phyloP scores from a whole-genome alignment of 2,888 invertebrate species.

The Agriopis marginaria region DNA sequence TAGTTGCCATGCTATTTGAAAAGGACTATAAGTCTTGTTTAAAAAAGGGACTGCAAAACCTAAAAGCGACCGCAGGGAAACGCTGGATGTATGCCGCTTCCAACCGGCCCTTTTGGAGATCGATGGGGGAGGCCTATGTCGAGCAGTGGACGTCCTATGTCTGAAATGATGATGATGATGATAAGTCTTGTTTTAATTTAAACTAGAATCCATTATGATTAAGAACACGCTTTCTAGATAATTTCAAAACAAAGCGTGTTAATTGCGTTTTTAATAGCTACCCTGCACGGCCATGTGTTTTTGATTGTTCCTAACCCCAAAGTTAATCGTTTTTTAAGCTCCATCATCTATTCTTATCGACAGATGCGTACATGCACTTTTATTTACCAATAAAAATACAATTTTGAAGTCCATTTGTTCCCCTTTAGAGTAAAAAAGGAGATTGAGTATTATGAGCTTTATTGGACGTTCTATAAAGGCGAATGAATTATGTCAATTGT shows the following conservation, averaged over 20 bases:
- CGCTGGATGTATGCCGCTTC: too few species aligned
- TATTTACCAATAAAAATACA: slow-evolving; percentile 33
- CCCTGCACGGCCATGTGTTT: slow-evolving; percentile 35
- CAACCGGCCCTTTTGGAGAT: too few species aligned
- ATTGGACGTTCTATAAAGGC: not conserved
- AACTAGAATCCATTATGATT: slow-evolving; percentile 26
- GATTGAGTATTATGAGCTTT: not conserved
- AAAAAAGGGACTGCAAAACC: too few species aligned
- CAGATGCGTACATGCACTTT: slow-evolving; percentile 35
- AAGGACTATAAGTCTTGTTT: too few species aligned
- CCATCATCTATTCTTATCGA: slow-evolving; percentile 37
- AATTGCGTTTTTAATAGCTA: slow-evolving; percentile 28
- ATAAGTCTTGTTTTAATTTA: too few species aligned
- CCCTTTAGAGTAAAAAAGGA: not conserved
- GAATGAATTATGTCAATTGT: not conserved
- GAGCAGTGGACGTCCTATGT: too few species aligned
- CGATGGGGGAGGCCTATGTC: too few species aligned
- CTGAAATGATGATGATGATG: too few species aligned
- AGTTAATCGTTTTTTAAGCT: slow-evolving; percentile 40
- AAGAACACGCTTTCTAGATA: slow-evolving; percentile 28
- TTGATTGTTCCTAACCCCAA: slow-evolving; percentile 33
- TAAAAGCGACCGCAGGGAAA: too few species aligned
- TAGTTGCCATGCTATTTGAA: too few species aligned
- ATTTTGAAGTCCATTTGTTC: slow-evolving; percentile 13
- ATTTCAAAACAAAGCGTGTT: slow-evolving; percentile 36